A percentile compares a stretch with the other conserved stretches of the same genome.
These are phyloP conservation scores for Passerculus sandwichensis DNA, from an alignment of 2,797 vertebrate genomes.

Conservation along the genomic window DNA sequence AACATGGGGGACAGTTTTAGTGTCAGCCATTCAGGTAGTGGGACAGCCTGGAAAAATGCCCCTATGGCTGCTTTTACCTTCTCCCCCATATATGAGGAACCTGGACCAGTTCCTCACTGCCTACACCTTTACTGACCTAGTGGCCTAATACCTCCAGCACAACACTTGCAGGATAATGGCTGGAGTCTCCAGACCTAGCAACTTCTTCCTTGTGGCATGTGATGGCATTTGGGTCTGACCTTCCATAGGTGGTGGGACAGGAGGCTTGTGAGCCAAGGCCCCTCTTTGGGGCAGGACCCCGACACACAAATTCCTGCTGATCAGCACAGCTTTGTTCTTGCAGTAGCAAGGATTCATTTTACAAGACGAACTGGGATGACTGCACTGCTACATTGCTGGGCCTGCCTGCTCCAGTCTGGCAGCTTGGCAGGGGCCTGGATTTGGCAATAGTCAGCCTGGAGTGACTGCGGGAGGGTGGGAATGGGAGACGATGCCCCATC, in stretches of 20 bases:
- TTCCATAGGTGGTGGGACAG: not conserved
- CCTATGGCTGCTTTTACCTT: not conserved
- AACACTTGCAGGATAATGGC: not conserved
- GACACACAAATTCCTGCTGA: not conserved
- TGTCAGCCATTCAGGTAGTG: not conserved
- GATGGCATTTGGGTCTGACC: not conserved
- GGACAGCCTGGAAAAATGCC: not conserved
- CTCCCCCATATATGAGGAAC: not conserved
- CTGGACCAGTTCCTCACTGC: not conserved
- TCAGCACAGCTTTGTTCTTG: not conserved
- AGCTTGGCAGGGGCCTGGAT: not conserved
- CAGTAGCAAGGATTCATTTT: not conserved
- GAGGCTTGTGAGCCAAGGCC: accelerated
- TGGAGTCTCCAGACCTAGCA: not conserved
- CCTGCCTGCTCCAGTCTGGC: not conserved
- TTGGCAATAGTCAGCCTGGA: too few species aligned
- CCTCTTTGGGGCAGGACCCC: not conserved
- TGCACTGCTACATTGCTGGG: not conserved
- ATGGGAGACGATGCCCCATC: accelerated
- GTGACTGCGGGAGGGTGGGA: accelerated
- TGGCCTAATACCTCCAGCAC: not conserved
- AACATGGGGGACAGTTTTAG: not conserved
- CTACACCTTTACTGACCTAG: not conserved
- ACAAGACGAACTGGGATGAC: not conserved
- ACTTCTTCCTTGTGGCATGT: not conserved